Conservation (phyloP, 2,888 invertebrate genomes). For the Gerosis bhagava region DNA sequence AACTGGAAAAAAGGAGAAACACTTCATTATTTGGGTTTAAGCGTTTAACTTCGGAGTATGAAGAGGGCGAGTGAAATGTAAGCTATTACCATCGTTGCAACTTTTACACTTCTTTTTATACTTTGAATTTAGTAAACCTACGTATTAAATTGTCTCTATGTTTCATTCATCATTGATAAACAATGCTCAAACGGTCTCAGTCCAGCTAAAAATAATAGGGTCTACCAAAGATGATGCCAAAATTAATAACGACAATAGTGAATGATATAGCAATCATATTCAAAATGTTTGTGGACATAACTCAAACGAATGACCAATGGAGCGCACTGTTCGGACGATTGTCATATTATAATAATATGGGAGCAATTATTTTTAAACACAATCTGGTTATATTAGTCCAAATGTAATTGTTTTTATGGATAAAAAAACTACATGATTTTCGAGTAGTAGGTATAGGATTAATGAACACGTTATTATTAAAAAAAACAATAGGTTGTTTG, state of each 20-base stretch:
- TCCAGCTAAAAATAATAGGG: constrained; percentile 1
- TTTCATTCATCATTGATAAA: too few species aligned
- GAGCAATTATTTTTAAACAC: not conserved
- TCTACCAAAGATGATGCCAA: constrained; percentile 14
- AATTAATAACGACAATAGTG: constrained; percentile 24
- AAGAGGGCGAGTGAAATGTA: too few species aligned
- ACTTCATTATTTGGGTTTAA: too few species aligned
- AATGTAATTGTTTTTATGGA: not conserved
- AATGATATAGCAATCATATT: constrained; percentile 33
- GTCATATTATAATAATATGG: not conserved
- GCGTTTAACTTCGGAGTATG: too few species aligned
- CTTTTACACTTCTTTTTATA: too few species aligned
- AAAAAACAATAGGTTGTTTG: not conserved
- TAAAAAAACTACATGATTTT: too few species aligned
- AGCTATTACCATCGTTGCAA: too few species aligned
- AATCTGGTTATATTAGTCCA: not conserved
- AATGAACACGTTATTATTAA: too few species aligned
- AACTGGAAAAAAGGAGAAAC: too few species aligned
- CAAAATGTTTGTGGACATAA: constrained; percentile 40
- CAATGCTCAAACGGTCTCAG: not conserved
- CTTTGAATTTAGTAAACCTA: too few species aligned
- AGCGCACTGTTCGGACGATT: constrained; percentile 19
- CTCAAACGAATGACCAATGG: constrained; percentile 35
- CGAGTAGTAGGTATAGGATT: too few species aligned
- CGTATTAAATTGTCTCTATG: too few species aligned